Evolutionary conservation across 2,113 vertebrate genomes (phyloP).

Genomic region (Toxotes chatareus): DNA sequence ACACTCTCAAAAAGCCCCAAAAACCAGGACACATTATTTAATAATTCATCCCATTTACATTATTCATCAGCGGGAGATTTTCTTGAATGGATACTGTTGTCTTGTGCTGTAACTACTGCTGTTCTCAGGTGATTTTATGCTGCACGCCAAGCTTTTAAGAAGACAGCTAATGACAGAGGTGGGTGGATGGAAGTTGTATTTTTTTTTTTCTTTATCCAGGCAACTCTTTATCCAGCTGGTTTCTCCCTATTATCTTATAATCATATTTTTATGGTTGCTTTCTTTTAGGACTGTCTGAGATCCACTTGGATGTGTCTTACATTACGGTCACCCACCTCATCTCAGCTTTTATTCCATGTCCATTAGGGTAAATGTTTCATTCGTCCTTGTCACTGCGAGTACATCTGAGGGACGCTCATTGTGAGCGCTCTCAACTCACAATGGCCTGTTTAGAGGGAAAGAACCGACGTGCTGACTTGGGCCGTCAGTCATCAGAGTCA

Average conservation of each 20-base stretch:
- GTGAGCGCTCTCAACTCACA: constrained; percentile 19
- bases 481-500: constrained; percentile 15
- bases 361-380: constrained; percentile 80
- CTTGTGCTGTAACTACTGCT: constrained; percentile 7
- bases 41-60: constrained; percentile 75
- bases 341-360: constrained; percentile 52
- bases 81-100: constrained; percentile 61
- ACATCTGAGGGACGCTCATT: constrained; percentile 48
- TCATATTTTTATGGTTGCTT: constrained; percentile 48
- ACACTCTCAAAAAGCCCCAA: constrained; percentile 44
- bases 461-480: constrained; percentile 2
- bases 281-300: constrained; percentile 42
- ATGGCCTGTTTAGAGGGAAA: constrained; percentile 7
- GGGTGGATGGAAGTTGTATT: not conserved
- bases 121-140: constrained; percentile 42
- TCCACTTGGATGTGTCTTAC: constrained; percentile 33
- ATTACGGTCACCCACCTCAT: constrained; percentile 29
- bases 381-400: constrained; percentile 65
- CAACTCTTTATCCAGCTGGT: constrained; percentile 8
- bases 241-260: constrained; percentile 43
- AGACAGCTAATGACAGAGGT: constrained; percentile 33
- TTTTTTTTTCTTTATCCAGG: constrained; percentile 18
- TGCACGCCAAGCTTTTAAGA: constrained; percentile 32
- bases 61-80: constrained; percentile 68
- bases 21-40: constrained; percentile 75